phyloP scores from a whole-genome alignment of 2,113 vertebrate genomes.

The Epinephelus moara region DNA sequence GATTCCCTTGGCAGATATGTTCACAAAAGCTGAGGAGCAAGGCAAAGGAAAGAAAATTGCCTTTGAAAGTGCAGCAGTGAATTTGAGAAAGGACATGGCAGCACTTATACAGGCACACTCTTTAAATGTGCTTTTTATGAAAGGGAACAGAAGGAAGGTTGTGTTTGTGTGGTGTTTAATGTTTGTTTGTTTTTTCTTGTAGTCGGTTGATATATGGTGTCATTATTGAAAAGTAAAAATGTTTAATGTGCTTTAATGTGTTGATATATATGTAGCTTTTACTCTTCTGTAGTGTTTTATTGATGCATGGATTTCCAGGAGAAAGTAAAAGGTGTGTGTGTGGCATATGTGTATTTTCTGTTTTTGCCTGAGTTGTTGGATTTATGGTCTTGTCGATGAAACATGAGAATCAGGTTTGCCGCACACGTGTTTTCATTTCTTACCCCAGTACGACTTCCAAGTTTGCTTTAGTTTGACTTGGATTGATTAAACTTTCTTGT shows the following conservation, averaged over 20 bases:
- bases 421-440: slow-evolving; percentile 35
- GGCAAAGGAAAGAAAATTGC: slow-evolving; percentile 65
- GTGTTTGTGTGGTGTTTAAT: not conserved
- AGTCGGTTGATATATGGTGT: not conserved
- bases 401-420: slow-evolving; percentile 37
- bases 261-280: not conserved
- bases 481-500: slow-evolving; percentile 58
- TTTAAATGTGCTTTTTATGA: slow-evolving; percentile 26
- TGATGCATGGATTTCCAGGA: not conserved
- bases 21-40: slow-evolving; percentile 62
- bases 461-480: slow-evolving; percentile 51
- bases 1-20: slow-evolving; percentile 67
- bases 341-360: slow-evolving; percentile 2
- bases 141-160: slow-evolving; percentile 9
- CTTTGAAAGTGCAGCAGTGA: slow-evolving; percentile 64
- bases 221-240: not conserved
- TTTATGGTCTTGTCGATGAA: slow-evolving; percentile 26
- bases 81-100: slow-evolving; percentile 44
- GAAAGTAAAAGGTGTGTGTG: not conserved
- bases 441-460: slow-evolving; percentile 26
- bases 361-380: slow-evolving; percentile 22
- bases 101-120: slow-evolving; percentile 36
- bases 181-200: not conserved
- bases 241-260: not conserved
- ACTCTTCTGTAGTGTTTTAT: not conserved